Conservation (phyloP, 1,140 invertebrate species). For the Drosophila bipectinata region DNA sequence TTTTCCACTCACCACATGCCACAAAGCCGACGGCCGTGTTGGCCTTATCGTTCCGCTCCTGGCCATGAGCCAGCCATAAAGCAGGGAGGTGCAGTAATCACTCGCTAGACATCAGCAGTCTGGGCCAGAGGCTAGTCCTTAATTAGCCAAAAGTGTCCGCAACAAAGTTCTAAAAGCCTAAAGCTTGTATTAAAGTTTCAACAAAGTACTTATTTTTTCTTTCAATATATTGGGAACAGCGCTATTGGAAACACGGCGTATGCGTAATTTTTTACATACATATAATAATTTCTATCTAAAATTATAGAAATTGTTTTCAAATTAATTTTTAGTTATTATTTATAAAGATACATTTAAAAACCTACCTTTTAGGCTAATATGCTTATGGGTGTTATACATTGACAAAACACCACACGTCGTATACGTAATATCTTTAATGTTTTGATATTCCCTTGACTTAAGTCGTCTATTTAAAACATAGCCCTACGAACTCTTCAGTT, state of each 20-base stretch:
- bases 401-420: no score
- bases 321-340: no score
- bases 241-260: neutral
- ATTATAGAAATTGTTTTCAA: no score
- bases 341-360: no score
- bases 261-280: neutral
- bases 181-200: conserved; percentile 12
- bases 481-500: conserved; percentile 13
- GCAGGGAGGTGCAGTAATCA: conserved; percentile 30
- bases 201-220: neutral
- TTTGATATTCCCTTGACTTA: neutral
- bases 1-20: conserved; percentile 35
- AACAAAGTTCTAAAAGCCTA: neutral
- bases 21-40: conserved; percentile 46
- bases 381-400: no score
- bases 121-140: conserved; percentile 36
- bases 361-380: no score
- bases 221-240: no score
- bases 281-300: no score
- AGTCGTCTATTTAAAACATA: neutral
- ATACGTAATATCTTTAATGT: neutral
- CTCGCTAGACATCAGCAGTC: conserved; percentile 16
- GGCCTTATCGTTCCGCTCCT: conserved; percentile 67
- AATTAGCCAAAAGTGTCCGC: conserved; percentile 43
- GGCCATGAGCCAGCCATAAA: conserved; percentile 19